Percentiles rank a stretch among this genome's conserved stretches.
These are phyloP conservation scores for Carpatolechia fugitivella DNA, from an alignment of 2,888 invertebrate genomes.

Conservation along the genomic window DNA sequence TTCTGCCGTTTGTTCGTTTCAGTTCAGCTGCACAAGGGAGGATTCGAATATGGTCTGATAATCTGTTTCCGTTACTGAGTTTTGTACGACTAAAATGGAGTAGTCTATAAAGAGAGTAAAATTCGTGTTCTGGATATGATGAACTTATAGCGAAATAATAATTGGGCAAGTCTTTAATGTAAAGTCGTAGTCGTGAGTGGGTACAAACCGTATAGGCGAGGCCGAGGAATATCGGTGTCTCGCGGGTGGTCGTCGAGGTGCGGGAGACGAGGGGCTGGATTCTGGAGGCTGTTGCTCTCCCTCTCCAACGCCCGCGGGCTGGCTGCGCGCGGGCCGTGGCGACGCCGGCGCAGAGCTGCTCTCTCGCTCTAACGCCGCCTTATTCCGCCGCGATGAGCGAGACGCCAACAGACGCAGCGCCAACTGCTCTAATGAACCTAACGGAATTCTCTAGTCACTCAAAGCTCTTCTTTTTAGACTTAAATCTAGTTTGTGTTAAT, in stretches of 20 bases:
- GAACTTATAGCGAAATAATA: no score
- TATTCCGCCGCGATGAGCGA: conserved; percentile 31
- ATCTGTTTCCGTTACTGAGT: no score
- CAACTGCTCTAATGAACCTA: conserved; percentile 69
- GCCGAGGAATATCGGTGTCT: conserved; percentile 86
- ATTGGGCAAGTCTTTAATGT: no score
- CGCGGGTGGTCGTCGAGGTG: conserved; percentile 56
- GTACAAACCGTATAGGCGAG: conserved; percentile 85
- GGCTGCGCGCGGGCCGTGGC: conserved; percentile 85
- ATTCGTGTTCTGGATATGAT: no score
- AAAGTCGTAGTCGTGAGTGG: no score
- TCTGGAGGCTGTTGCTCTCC: conserved; percentile 80
- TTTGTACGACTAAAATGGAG: no score
- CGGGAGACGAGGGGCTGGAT: conserved; percentile 75
- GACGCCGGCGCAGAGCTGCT: conserved; percentile 72
- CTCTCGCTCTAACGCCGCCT: conserved; percentile 41
- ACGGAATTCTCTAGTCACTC: neutral
- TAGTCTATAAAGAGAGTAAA: no score
- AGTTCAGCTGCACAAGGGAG: no score
- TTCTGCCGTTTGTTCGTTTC: no score
- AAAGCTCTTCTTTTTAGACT: neutral
- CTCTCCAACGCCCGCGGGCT: conserved; percentile 83
- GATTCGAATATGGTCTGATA: no score
- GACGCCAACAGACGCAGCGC: conserved; percentile 64
- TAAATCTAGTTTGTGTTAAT: neutral